Conservation (phyloP, 2,888 invertebrate species). For the Deilephila porcellus region DNA sequence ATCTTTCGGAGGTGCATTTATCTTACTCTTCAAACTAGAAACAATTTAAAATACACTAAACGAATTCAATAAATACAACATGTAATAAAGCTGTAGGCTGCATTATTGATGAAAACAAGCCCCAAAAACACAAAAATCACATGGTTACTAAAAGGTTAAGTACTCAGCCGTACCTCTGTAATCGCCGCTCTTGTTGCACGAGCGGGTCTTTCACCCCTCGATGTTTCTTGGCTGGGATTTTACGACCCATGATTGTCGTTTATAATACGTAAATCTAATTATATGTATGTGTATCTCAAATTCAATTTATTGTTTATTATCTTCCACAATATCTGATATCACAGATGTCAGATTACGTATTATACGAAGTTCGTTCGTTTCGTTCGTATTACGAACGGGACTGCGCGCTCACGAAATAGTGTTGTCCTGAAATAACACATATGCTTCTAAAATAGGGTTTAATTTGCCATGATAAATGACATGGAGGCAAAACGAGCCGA, state of each 20-base stretch:
- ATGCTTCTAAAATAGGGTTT: too few relatives aligned
- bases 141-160: not conserved
- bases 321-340: too few relatives aligned
- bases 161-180: constrained; percentile 82
- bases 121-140: not conserved
- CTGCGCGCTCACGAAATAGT: too few relatives aligned
- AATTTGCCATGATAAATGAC: too few relatives aligned
- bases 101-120: constrained; percentile 8
- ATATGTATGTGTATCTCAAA: too few relatives aligned
- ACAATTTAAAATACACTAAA: constrained; percentile 24
- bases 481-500: too few relatives aligned
- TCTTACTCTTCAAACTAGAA: constrained; percentile 88
- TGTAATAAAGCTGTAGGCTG: not conserved
- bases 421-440: too few relatives aligned
- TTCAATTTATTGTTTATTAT: too few relatives aligned
- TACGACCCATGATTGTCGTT: constrained; percentile 84
- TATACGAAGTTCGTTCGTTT: too few relatives aligned
- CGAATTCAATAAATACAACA: not conserved
- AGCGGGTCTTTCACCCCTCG: constrained; percentile 91
- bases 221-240: constrained; percentile 93
- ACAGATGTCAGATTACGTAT: too few relatives aligned
- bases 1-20: constrained; percentile 90
- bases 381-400: too few relatives aligned
- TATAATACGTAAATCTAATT: not conserved
- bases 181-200: constrained; percentile 87